Percentiles rank a stretch among this genome's conserved stretches.
Conservation (phyloP, 23 tunicate species). For the Corella eumyota region DNA sequence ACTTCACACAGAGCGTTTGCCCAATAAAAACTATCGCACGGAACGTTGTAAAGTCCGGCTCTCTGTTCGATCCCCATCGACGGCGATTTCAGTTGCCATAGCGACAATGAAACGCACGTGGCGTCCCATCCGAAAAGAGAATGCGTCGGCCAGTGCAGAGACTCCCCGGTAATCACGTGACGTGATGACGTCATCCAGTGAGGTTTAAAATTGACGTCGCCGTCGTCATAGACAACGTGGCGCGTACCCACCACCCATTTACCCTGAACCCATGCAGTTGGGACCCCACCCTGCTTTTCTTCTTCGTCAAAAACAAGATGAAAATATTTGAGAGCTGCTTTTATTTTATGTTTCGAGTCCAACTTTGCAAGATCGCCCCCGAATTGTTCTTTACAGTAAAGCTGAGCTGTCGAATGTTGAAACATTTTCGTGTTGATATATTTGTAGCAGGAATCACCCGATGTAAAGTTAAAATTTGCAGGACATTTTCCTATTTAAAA, state of each 20-base stretch:
- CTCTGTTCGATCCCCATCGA: not conserved
- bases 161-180: conserved; percentile 6
- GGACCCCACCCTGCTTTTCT: conserved; percentile 14
- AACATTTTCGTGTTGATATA: conserved; percentile 32
- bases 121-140: conserved; percentile 30
- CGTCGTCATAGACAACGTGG: conserved; percentile 18
- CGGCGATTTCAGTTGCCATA: conserved; percentile 24
- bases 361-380: conserved; percentile 29
- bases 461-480: conserved; percentile 12
- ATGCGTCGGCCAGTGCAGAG: conserved; percentile 32
- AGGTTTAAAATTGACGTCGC: conserved; percentile 12
- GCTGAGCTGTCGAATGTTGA: conserved; percentile 20
- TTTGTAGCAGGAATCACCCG: conserved; percentile 37
- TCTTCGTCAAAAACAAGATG: conserved; percentile 19
- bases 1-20: conserved; percentile 57
- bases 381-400: conserved; percentile 21
- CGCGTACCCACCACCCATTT: conserved; percentile 24
- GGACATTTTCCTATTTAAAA: conserved; percentile 34
- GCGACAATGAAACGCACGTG: conserved; percentile 29
- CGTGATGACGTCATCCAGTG: conserved; percentile 43
- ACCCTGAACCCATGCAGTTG: conserved; percentile 64
- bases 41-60: conserved; percentile 55
- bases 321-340: conserved; percentile 22
- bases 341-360: conserved; percentile 12
- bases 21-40: conserved; percentile 29